Percentiles rank a stretch among this genome's conserved stretches.
These are phyloP conservation scores for Eurystomus glaucurus DNA, from an alignment of 2,797 vertebrate genomes.

Conservation along the genomic window DNA sequence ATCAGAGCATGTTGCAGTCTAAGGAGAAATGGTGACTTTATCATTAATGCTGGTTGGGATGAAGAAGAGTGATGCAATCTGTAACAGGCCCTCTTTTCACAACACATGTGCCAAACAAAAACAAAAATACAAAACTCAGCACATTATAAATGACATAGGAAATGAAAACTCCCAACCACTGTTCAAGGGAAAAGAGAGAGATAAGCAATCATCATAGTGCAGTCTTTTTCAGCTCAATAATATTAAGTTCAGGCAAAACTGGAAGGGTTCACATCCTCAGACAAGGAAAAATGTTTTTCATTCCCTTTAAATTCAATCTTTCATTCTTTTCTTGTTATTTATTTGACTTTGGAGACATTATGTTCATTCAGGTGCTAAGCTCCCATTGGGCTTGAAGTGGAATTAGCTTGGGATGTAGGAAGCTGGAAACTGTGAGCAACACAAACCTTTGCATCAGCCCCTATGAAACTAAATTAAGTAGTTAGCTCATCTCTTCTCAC, in stretches of 20 bases:
- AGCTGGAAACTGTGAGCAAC: neutral
- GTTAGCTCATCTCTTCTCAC: conserved; percentile 62
- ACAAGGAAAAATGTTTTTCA: conserved; percentile 75
- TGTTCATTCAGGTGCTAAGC: conserved; percentile 65
- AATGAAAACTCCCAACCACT: conserved; percentile 65
- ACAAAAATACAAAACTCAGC: conserved; percentile 63
- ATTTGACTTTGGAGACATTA: conserved; percentile 55
- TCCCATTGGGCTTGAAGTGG: conserved; percentile 42
- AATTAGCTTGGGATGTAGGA: conserved; percentile 55
- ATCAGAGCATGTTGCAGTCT: neutral
- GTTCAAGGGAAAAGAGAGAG: conserved; percentile 56
- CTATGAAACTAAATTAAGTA: conserved; percentile 67
- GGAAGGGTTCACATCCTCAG: conserved; percentile 39
- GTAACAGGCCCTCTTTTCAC: conserved; percentile 17
- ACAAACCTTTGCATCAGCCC: conserved; percentile 13
- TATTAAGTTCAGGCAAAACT: conserved; percentile 61
- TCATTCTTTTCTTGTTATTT: conserved; percentile 62
- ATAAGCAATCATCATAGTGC: conserved; percentile 65
- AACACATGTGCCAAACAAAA: conserved; percentile 35
- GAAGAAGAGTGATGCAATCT: conserved; percentile 30
- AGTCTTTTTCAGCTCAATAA: conserved; percentile 68
- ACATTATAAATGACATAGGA: conserved; percentile 78
- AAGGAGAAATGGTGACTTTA: neutral
- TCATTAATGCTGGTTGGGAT: neutral
- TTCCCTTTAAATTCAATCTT: conserved; percentile 56